These are phyloP conservation scores for Capitulum mitella DNA, from an alignment of 2,888 invertebrate species.

Conservation along the genomic window DNA sequence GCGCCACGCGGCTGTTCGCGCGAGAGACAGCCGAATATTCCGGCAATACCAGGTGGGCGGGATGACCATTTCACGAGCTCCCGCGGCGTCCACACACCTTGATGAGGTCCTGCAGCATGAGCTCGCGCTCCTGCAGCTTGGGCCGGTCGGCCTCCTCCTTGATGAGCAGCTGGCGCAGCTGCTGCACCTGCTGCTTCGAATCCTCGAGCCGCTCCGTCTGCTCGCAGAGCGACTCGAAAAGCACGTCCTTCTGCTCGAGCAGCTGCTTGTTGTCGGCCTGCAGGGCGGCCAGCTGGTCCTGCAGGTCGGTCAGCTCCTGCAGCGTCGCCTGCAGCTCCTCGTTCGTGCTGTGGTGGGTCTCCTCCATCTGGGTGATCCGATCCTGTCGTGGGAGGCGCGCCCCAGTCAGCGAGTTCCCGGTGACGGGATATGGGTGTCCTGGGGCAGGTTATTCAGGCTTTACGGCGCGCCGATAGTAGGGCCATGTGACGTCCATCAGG, in stretches of 20 bases:
- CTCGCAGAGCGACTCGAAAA: slow-evolving; percentile 80
- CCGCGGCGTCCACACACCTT: slow-evolving; percentile 50
- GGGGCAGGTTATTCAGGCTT: too few relatives aligned
- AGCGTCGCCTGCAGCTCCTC: slow-evolving; percentile 89
- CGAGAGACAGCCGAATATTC: too few relatives aligned
- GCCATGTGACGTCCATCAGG: too few relatives aligned
- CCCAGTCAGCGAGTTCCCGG: too few relatives aligned
- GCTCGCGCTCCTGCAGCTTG: slow-evolving; percentile 55
- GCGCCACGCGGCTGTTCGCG: too few relatives aligned
- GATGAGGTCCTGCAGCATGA: slow-evolving; percentile 72
- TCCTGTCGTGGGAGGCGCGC: slow-evolving; percentile 51
- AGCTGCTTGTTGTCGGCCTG: slow-evolving; percentile 81
- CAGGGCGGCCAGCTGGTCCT: slow-evolving; percentile 74
- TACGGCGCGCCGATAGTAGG: too few relatives aligned
- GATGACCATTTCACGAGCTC: too few relatives aligned
- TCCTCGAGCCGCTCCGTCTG: slow-evolving; percentile 89
- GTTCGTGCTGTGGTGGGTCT: slow-evolving; percentile 81
- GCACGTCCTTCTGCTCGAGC: slow-evolving; percentile 75
- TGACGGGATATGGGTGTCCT: too few relatives aligned
- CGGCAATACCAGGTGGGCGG: too few relatives aligned
- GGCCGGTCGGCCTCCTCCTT: slow-evolving; percentile 20
- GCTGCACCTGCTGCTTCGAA: slow-evolving; percentile 60
- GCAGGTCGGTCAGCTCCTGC: slow-evolving; percentile 83
- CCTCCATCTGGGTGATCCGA: slow-evolving; percentile 86
- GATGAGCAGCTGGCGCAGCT: slow-evolving; percentile 31